Evolutionary conservation across 1,140 invertebrate species (phyloP), one percentile per base, ranked within the genome.

Genomic region (Pachyrhynchus sulphureomaculatus): DNA sequence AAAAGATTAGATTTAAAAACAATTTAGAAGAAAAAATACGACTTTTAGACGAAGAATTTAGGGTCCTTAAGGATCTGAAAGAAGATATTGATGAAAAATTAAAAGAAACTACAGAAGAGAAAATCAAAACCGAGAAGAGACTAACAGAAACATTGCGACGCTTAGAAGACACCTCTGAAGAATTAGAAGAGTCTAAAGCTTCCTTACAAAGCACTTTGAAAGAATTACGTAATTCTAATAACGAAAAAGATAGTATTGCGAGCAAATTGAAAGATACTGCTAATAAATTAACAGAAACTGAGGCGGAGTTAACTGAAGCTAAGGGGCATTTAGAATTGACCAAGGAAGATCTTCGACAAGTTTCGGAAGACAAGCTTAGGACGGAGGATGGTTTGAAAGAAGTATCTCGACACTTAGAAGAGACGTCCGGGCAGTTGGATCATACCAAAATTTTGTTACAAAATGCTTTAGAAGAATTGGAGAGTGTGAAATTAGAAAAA

Each of bases 111-210:
- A 20, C 20, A 3, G 18, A 17, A 26, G 51, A 54, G 23, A 54
- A 54, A 13, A n/a, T 34, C 10, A 18, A 10, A 10, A 12, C 23
- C 1, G 36, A 55, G 32, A 26, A 29, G n/a, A 33, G 17, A 29
- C 9, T 42, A 21, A 13, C n/a, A 9, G 15, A 37, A 37, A 37
- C 15, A 3, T n/a, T n/a, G 5, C 36, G n/a, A 6, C 8, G 18
- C 36, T 39, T 39, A 18, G 36, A 39, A 39, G 36, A 18, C 15
- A 51, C 4, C 18, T 26, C 21, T 51, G 32, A 63, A 47, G 37
- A 33, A 26, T 15, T 51, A n/a, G 24, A 53, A 37, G 15, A 58
- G 21, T 53, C 32, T 21, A 32, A 60, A 21, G 15, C 33, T 13
- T 6, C n/a, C 20, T 61, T 60, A 29, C 17, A 54, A 5, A 18